Conservation (phyloP, 2,113 vertebrate genomes). For the Corydoras sp. region DNA sequence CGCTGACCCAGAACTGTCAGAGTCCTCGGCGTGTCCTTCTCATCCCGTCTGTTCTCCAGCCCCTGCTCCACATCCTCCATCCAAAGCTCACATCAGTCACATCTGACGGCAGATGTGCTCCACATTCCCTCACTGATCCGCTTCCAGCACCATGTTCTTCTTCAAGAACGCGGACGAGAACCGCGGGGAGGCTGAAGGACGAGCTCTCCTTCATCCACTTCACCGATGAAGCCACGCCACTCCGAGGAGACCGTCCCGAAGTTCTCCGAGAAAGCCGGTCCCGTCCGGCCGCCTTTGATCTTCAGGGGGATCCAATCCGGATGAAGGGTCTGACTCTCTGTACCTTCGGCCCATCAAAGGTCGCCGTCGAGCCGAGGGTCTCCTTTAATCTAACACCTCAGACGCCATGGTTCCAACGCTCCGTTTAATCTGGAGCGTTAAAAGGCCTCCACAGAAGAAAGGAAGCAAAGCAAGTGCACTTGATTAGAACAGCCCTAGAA, state of each 20-base stretch:
- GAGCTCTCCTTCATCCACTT: neutral
- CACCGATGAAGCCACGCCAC: neutral
- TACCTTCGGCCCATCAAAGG: too few species aligned
- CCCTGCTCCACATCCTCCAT: conserved; percentile 62
- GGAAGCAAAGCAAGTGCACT: too few species aligned
- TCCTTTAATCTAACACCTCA: too few species aligned
- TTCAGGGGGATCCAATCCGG: too few species aligned
- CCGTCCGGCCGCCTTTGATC: too few species aligned
- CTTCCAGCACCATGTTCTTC: conserved; percentile 55
- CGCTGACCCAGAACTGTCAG: conserved; percentile 75
- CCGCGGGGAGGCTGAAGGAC: conserved; percentile 21
- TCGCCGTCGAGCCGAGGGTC: too few species aligned
- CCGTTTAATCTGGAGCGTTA: too few species aligned
- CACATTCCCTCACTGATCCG: conserved; percentile 65
- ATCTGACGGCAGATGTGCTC: conserved; percentile 65
- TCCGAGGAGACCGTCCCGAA: neutral
- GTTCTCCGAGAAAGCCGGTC: too few species aligned
- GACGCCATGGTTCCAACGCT: too few species aligned
- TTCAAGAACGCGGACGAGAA: conserved; percentile 43
- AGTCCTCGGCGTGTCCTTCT: conserved; percentile 55
- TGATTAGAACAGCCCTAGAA: too few species aligned
- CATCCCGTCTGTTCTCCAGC: conserved; percentile 58
- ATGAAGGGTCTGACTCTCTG: too few species aligned
- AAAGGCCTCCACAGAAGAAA: too few species aligned
- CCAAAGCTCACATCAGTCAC: conserved; percentile 65